Evolutionary conservation across 2,113 vertebrate species (phyloP).

Genomic region (Daubentonia madagascariensis): DNA sequence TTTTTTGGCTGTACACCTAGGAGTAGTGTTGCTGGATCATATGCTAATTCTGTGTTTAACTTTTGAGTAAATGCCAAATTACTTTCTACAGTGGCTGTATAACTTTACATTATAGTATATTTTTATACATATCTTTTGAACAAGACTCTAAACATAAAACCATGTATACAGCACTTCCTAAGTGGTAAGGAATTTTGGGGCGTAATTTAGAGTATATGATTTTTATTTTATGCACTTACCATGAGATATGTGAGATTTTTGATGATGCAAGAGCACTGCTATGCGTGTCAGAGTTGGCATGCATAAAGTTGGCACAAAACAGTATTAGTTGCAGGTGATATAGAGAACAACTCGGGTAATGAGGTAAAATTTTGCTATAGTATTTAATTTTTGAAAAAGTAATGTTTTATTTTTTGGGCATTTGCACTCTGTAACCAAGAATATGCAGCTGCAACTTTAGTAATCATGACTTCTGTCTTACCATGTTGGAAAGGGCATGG

Average conservation of each 20-base stretch:
- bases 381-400: not conserved
- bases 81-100: not conserved
- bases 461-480: not conserved
- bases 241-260: not conserved
- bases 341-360: not conserved
- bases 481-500: not conserved
- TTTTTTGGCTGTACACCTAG: not conserved
- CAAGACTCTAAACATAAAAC: not conserved
- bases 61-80: not conserved
- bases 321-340: not conserved
- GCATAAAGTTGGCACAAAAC: too few relatives aligned
- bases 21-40: not conserved
- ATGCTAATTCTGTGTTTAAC: not conserved
- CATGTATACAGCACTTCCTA: not conserved
- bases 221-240: conserved; percentile 12
- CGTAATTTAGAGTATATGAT: not conserved
- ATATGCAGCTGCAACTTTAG: not conserved
- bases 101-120: not conserved
- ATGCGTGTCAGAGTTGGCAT: not conserved
- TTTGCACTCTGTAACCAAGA: not conserved
- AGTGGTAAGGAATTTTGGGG: not conserved
- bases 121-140: not conserved
- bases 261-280: not conserved
- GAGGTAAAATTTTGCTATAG: not conserved
- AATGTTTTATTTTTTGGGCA: not conserved